These are phyloP conservation scores for Agrotis segetum DNA, from an alignment of 2,888 invertebrate species.

Conservation along the genomic window DNA sequence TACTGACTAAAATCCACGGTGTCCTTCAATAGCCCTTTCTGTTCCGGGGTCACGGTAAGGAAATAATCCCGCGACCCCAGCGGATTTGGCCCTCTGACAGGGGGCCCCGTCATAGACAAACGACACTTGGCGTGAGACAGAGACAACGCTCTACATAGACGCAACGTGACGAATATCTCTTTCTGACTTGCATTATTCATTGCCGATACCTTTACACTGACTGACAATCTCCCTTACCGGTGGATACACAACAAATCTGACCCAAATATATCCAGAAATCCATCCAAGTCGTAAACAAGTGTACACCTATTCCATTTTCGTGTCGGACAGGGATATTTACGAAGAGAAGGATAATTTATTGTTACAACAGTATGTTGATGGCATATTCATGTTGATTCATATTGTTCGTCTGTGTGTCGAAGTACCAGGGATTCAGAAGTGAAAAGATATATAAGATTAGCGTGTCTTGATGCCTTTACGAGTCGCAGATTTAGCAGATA, in stretches of 20 bases:
- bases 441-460: constrained; percentile 32
- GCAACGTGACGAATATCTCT: too few relatives aligned
- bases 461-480: constrained; percentile 18
- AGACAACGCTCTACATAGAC: too few relatives aligned
- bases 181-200: too few relatives aligned
- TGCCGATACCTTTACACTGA: too few relatives aligned
- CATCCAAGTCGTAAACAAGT: constrained; percentile 56
- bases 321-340: constrained; percentile 47
- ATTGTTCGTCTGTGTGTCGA: constrained; percentile 29
- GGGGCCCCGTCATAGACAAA: too few relatives aligned
- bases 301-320: constrained; percentile 48
- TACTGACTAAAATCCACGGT: too few relatives aligned
- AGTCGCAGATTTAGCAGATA: constrained; percentile 18
- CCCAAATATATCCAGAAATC: constrained; percentile 34
- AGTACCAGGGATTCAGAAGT: constrained; percentile 30
- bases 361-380: constrained; percentile 44
- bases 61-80: too few relatives aligned
- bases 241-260: constrained; percentile 3
- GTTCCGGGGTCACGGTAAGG: too few relatives aligned
- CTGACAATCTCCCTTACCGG: not conserved
- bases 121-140: too few relatives aligned
- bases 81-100: too few relatives aligned
- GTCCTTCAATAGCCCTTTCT: too few relatives aligned
- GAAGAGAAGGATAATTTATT: constrained; percentile 44
- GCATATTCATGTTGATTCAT: constrained; percentile 42